phyloP scores from a whole-genome alignment of 2,888 invertebrate genomes.

The Sipha maydis region DNA sequence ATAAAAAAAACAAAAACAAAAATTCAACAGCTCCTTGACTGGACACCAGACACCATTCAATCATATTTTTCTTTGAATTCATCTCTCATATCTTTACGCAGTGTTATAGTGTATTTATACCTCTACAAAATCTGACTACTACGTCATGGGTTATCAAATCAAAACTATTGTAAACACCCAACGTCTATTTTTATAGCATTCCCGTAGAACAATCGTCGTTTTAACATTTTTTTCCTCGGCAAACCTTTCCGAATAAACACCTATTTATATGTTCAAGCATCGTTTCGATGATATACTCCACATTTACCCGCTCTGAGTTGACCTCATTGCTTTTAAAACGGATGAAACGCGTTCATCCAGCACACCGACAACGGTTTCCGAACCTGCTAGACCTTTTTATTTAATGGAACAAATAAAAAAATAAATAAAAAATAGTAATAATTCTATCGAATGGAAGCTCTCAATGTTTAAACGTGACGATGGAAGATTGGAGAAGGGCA shows the following conservation, averaged over 20 bases:
- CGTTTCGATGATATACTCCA: not conserved
- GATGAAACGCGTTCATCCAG: constrained; percentile 3
- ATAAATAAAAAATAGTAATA: constrained; percentile 32
- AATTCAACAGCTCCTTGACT: too few species aligned
- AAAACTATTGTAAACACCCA: not conserved
- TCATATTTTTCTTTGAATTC: too few species aligned
- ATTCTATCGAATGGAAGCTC: constrained; percentile 23
- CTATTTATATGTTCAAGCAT: not conserved
- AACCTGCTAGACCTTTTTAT: constrained; percentile 27
- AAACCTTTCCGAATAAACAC: not conserved
- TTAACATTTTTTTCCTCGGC: not conserved
- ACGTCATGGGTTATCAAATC: not conserved
- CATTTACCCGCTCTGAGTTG: not conserved
- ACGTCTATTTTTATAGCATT: not conserved
- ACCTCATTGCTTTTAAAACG: not conserved
- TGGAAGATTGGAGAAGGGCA: not conserved
- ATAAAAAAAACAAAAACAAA: too few species aligned
- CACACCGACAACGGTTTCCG: not conserved
- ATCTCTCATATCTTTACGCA: too few species aligned
- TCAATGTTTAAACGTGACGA: constrained; percentile 22
- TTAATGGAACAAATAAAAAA: constrained; percentile 24
- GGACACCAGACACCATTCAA: too few species aligned
- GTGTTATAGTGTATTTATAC: too few species aligned
- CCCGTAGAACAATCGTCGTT: not conserved
- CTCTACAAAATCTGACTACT: not conserved